Percentiles rank a stretch among this genome's conserved stretches.
Evolutionary conservation across 2,888 invertebrate species (phyloP).

Genomic region (Phortica okadai): DNA sequence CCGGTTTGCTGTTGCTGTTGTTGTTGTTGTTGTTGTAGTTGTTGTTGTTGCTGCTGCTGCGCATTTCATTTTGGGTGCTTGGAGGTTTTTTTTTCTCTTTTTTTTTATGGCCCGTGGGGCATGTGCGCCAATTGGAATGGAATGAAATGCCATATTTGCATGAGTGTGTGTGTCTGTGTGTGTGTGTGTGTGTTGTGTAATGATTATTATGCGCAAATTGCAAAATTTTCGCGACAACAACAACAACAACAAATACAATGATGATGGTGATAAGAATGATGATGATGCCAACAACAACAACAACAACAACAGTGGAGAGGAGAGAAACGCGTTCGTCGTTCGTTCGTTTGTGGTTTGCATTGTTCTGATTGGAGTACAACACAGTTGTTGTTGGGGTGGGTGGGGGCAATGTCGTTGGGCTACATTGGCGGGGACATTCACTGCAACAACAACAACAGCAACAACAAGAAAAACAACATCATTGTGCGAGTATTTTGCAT

Average conservation of each 20-base stretch:
- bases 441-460: not conserved
- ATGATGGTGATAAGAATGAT: not conserved
- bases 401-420: not conserved
- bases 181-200: constrained; percentile 49
- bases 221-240: constrained; percentile 63
- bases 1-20: not conserved
- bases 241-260: constrained; percentile 17
- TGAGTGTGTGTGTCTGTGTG: constrained; percentile 47
- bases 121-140: constrained; percentile 18
- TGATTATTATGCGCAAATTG: constrained; percentile 71
- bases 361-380: constrained; percentile 18
- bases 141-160: constrained; percentile 15
- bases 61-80: constrained; percentile 15
- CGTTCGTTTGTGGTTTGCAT: constrained; percentile 10
- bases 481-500: constrained; percentile 54
- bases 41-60: constrained; percentile 14
- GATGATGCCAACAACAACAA: not conserved
- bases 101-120: constrained; percentile 1
- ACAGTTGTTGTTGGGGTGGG: not conserved
- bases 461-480: not conserved
- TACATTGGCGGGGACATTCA: not conserved
- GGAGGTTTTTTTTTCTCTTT: not conserved
- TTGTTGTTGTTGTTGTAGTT: not conserved
- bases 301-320: not conserved
- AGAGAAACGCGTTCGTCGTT: no score